phyloP scores from a whole-genome alignment of 1,140 invertebrate genomes.

The Pseudoatta argentina region DNA sequence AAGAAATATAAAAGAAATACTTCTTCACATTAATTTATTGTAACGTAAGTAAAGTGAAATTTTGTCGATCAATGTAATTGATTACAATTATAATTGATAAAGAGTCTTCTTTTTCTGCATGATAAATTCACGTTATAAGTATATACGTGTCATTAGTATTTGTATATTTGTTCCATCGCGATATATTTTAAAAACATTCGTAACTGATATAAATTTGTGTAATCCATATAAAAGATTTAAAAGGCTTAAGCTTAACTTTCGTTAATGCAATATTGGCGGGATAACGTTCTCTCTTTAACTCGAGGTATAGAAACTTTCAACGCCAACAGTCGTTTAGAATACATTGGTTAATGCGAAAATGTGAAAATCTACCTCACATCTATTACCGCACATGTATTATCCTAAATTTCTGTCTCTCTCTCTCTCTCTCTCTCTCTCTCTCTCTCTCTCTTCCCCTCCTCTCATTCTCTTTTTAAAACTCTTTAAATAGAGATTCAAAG shows the following conservation, averaged over 20 bases:
- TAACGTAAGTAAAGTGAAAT: too few species aligned
- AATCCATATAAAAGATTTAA: constrained; percentile 17
- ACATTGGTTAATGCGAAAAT: constrained; percentile 34
- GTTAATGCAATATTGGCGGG: constrained; percentile 60
- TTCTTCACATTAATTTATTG: too few species aligned
- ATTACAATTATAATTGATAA: not conserved
- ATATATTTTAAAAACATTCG: constrained; percentile 13
- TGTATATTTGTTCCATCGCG: not conserved
- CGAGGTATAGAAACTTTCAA: constrained; percentile 55
- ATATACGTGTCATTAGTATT: not conserved
- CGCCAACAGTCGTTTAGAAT: not conserved
- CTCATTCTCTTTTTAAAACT: not conserved
- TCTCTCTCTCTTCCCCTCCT: not conserved
- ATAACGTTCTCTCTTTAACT: constrained; percentile 57
- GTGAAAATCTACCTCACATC: constrained; percentile 18
- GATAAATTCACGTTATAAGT: not conserved
- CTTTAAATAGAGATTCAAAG: not conserved
- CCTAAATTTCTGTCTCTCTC: constrained; percentile 1
- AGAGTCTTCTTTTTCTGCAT: not conserved
- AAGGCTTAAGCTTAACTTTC: constrained; percentile 47
- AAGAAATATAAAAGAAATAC: too few species aligned
- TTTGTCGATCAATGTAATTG: not conserved
- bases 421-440: constrained; percentile 14
- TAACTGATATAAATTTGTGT: constrained; percentile 36
- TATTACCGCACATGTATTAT: not conserved